phyloP scores from a whole-genome alignment of 2,113 vertebrate species.

The Aptenodytes patagonicus region DNA sequence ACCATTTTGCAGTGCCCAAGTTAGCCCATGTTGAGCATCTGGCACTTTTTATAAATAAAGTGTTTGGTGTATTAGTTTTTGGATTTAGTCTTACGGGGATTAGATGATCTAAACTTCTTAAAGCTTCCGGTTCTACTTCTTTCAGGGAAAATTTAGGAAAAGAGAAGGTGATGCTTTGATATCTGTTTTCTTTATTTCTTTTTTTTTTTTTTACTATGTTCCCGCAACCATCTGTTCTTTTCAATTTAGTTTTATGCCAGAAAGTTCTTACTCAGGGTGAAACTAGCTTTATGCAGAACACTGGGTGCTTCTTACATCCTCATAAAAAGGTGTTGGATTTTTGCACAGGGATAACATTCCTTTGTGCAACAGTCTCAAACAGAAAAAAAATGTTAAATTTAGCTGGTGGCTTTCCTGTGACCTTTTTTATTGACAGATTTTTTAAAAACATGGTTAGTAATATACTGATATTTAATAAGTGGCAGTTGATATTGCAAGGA shows the following conservation, averaged over 20 bases:
- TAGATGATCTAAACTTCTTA: not conserved
- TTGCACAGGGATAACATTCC: not conserved
- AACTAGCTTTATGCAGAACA: not conserved
- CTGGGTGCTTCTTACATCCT: not conserved
- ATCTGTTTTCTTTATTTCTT: not conserved
- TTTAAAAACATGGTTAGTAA: not conserved
- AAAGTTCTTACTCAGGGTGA: not conserved
- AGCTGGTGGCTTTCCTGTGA: not conserved
- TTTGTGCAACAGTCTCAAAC: not conserved
- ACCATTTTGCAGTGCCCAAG: not conserved
- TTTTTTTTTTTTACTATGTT: not conserved
- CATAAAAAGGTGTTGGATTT: not conserved
- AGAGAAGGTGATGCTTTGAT: not conserved
- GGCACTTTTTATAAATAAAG: not conserved
- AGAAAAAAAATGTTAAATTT: not conserved
- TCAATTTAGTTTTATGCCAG: not conserved
- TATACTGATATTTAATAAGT: not conserved
- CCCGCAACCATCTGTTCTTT: conserved; percentile 3
- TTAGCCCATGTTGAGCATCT: not conserved
- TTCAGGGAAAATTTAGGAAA: not conserved
- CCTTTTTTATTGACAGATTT: not conserved
- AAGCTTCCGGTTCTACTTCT: not conserved
- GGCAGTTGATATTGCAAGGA: not conserved
- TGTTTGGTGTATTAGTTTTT: not conserved
- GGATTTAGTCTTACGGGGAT: not conserved